A percentile compares a stretch with the other conserved stretches of the same genome.
These are phyloP conservation scores for Columba livia DNA, from an alignment of 2,113 vertebrate genomes.

Conservation along the genomic window DNA sequence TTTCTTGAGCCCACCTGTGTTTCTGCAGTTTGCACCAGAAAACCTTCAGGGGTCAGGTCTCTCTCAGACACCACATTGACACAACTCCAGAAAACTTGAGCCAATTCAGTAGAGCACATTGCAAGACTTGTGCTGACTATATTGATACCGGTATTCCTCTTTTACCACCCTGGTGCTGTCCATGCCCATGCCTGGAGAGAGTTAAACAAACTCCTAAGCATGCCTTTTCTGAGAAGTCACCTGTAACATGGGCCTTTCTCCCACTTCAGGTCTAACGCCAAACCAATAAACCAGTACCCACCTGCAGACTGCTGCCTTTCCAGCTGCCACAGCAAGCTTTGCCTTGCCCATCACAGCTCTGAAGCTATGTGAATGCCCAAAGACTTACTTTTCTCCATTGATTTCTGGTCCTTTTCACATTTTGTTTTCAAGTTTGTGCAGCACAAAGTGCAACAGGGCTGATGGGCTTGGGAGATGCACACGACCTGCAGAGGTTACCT, in stretches of 20 bases:
- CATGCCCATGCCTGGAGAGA: no score
- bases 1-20: background rate
- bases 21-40: background rate
- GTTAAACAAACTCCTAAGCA: background rate
- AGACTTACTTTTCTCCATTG: background rate
- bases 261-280: background rate
- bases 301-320: background rate
- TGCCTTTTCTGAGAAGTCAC: background rate
- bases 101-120: no score
- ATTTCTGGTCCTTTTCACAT: background rate
- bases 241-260: background rate
- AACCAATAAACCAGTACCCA: background rate
- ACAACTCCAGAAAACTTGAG: background rate
- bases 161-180: background rate
- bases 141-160: background rate
- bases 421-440: background rate
- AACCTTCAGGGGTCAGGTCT: background rate
- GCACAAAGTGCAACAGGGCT: background rate
- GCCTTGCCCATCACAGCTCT: background rate
- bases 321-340: background rate
- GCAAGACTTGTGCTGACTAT: background rate
- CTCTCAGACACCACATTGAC: background rate
- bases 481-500: background rate
- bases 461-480: background rate
- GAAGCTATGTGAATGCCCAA: background rate